A percentile compares a stretch with the other conserved stretches of the same genome.
These are phyloP conservation scores for Amyelois transitella DNA, from an alignment of 1,140 invertebrate genomes.

Conservation along the genomic window DNA sequence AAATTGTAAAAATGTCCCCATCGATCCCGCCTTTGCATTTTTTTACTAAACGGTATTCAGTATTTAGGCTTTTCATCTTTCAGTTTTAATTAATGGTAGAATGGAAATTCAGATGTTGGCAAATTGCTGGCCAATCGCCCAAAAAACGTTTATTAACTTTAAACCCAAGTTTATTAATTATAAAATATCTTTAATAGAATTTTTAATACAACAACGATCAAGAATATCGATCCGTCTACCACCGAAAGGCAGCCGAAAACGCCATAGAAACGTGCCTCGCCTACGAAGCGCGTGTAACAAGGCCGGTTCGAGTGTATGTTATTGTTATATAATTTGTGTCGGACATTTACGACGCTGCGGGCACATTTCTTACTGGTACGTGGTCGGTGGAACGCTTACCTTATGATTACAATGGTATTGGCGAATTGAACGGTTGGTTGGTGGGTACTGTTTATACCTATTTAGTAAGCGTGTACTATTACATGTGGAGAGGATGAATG, in stretches of 20 bases:
- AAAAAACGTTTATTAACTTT: background rate
- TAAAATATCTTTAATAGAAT: background rate
- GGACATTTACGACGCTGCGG: conserved; percentile 16
- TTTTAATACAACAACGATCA: background rate
- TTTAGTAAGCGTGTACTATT: background rate
- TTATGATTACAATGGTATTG: background rate
- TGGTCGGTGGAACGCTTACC: background rate
- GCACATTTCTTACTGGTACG: conserved; percentile 8
- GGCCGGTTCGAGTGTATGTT: conserved; percentile 1
- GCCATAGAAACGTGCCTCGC: conserved; percentile 1
- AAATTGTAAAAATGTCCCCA: too few species aligned
- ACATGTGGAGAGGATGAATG: too few species aligned
- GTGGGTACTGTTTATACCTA: background rate
- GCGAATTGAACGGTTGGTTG: background rate
- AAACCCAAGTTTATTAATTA: background rate
- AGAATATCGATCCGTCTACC: background rate
- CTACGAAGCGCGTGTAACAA: background rate
- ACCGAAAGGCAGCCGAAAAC: background rate
- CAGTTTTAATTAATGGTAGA: too few species aligned
- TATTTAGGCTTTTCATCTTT: background rate
- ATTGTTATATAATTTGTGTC: conserved; percentile 20
- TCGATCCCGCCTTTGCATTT: too few species aligned
- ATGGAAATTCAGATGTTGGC: too few species aligned
- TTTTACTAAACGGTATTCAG: too few species aligned
- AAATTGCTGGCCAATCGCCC: too few species aligned